Evolutionary conservation across 2,888 invertebrate genomes (phyloP), one percentile per base, ranked within the genome.

Genomic region (Cordilura impudica): DNA sequence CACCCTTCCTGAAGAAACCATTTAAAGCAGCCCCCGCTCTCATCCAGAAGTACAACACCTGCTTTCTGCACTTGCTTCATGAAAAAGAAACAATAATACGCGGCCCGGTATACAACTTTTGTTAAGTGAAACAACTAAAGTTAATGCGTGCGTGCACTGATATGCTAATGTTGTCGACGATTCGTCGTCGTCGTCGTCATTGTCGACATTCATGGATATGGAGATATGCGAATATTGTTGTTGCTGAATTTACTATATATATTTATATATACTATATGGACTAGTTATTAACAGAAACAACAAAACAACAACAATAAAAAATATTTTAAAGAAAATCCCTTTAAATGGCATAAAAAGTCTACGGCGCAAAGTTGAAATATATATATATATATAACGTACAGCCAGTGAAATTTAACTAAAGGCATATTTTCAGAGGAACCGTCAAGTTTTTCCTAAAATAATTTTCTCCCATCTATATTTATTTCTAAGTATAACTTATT

Each of bases 131-230:
- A 12, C n/a, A 43, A 61, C 26, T 23, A 29, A 71, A 58, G 78
- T 45, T 73, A 81, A 80, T 77, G 78, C 74, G 75, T 78, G 76
- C 78, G 78, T 78, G 69, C 73, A 76, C 58, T 58, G 78, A 74
- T 76, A 79, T 66, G 79, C 79, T 65, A 79, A 79, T 79, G 51
- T 56, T 67, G 67, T 66, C 58, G 78, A 61, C 78, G 69, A 73
- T 69, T 73, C 73, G 56, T 56, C 77, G 71, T 71, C 78, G n/a
- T 60, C 67, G 12, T 61, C 61, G 19, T 21, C 49, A 43, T 47
- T 35, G 58, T 53, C 45, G 56, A 51, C 65, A 29, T 12, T 51
- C 35, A 21, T 65, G 58, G 35, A 39, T 51, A 23, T 51, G 51
- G 14, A 23, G 10, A 21, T 49, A 21, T 51, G 12, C n/a, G n/a